Evolutionary conservation across 2,113 vertebrate species (phyloP).

Genomic region (Tenrec ecaudatus): DNA sequence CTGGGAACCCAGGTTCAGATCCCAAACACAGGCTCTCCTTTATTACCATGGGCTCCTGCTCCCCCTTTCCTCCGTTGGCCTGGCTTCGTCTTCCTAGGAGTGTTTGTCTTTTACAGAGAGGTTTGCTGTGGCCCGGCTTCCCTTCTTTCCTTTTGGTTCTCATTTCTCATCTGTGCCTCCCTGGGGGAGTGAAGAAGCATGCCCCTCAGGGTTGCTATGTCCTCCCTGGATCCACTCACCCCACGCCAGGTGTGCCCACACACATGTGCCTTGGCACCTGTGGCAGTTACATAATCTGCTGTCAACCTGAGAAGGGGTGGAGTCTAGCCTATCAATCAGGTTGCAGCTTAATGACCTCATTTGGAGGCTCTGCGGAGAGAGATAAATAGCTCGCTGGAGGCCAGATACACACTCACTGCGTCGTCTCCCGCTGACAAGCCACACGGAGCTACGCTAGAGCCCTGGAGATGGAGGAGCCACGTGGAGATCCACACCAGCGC

Average conservation of each 20-base stretch:
- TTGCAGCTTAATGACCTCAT: no score
- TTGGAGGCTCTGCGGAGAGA: no score
- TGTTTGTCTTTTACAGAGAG: background rate
- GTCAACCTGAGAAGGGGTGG: no score
- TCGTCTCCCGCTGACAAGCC: no score
- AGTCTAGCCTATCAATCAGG: no score
- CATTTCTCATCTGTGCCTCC: background rate
- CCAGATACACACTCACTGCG: no score
- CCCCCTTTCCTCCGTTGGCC: background rate
- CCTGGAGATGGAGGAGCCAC: no score
- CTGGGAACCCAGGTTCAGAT: background rate
- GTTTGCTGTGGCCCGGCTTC: background rate
- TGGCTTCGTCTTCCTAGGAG: background rate
- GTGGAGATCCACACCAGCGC: no score
- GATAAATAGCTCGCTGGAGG: no score
- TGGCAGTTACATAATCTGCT: no score
- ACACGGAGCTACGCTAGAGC: no score
- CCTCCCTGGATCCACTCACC: background rate
- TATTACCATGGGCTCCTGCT: background rate
- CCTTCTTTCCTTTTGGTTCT: background rate
- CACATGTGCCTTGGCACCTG: background rate
- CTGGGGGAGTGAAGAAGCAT: background rate
- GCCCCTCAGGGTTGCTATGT: rapidly evolving
- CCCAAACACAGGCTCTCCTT: background rate
- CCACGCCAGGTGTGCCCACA: background rate